These are phyloP conservation scores for Cheirogaleus major DNA, from an alignment of 2,797 vertebrate genomes.

Conservation along the genomic window DNA sequence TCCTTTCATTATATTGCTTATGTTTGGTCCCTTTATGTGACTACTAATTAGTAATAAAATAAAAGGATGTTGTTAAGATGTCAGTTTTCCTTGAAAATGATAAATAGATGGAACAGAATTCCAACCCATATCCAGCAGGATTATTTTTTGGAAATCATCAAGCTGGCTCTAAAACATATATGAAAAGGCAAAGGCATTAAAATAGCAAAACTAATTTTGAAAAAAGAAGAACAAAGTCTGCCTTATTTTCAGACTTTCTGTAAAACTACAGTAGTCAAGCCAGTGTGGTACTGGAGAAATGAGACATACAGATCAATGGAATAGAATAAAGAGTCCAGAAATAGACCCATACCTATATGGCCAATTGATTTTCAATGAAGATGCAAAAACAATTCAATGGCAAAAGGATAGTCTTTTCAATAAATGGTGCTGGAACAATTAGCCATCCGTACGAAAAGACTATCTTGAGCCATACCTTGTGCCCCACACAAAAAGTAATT, in stretches of 20 bases:
- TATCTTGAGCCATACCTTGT: background rate
- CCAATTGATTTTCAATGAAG: background rate
- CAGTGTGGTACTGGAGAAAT: background rate
- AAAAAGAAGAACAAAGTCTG: background rate
- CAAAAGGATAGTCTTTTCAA: background rate
- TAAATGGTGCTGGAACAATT: background rate
- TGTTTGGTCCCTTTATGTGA: background rate
- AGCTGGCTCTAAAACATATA: background rate
- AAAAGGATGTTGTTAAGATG: background rate
- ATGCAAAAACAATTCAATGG: background rate
- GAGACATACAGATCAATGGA: background rate
- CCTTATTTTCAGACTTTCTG: background rate
- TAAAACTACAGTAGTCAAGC: background rate
- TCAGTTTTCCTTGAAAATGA: background rate
- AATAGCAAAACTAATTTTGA: background rate
- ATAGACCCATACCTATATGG: background rate
- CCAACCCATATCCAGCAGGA: background rate
- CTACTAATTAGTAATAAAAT: background rate
- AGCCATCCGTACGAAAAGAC: background rate
- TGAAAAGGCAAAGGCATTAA: background rate
- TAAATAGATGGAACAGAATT: background rate
- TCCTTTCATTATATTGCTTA: conserved; percentile 2
- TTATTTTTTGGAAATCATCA: background rate
- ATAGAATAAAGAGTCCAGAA: background rate
- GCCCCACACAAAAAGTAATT: background rate